Base-by-base conservation (phyloP, 2,888 invertebrate genomes). In the Caenorhabditis zanzibari region DNA sequence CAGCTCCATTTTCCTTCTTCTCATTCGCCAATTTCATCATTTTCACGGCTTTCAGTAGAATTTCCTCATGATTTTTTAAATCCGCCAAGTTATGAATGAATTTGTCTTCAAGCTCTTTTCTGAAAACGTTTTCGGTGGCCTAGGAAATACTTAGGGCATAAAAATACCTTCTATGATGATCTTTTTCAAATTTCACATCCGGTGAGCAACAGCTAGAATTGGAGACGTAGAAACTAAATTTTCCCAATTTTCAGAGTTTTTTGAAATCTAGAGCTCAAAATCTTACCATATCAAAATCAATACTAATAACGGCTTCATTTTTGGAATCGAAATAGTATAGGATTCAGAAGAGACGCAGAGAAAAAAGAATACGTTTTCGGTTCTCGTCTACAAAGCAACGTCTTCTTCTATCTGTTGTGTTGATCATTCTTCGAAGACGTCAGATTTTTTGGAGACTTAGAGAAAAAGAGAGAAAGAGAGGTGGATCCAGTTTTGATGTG, bases 81-180 rank as follows among this genome's bases (percentile, higher is more conserved):
- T 84, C 84, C 2, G 74, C 75, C 14, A 84, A 5, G 38, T 81
- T 84, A 28, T 47, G 38, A 5, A 84, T 63, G 32, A 84, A 76
- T 44, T 84, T 80, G 12, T 84, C 84, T 22, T 84, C 84, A 9
- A 80, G 52, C 64, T 80, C 84, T 84, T 81, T 84, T 68, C 84
- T 80, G 56, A 3, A 73, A 52, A 52, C 10, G n/a, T 52, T 22
- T 22, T 24, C 52, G 6, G 22, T 22, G 7, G 10, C 22, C 10
- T 22, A 52, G 9, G 22, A 44, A 10, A n/a, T n/a, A 28, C 49
- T 10, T 12, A 6, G 12, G 10, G 22, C 6, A 44, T 12, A 59
- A 26, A 7, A 22, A 4, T 6, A 83, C 83, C 83, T 79, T 58
- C 84, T 58, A 47, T 80, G 84, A 68, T 84, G 84, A 58, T 84